Evolutionary conservation across 2,888 invertebrate genomes (phyloP).

Genomic region (Piscicola geometra): DNA sequence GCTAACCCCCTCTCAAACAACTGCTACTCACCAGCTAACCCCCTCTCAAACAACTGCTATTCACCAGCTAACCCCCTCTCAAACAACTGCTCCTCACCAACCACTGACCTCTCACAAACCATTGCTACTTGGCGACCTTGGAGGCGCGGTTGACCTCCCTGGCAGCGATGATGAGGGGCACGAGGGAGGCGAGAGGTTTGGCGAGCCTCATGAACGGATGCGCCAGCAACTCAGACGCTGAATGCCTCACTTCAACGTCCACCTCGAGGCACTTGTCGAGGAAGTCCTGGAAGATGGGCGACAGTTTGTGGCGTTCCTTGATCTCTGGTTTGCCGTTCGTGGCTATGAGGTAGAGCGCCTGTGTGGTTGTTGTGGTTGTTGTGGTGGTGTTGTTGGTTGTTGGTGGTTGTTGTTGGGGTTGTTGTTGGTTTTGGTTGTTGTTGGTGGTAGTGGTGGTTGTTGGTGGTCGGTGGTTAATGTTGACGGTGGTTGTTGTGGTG

Average conservation of each 20-base stretch:
- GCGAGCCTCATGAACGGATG: conserved; percentile 95
- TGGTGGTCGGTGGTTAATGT: no score
- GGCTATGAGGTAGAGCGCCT: conserved; percentile 93
- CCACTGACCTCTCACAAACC: not conserved
- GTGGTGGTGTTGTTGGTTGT: no score
- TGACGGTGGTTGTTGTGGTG: no score
- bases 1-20: not conserved
- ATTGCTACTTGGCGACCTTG: conserved; percentile 23
- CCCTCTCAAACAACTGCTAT: not conserved
- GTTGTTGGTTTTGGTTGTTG: no score
- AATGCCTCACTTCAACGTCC: conserved; percentile 59
- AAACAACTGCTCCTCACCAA: not conserved
- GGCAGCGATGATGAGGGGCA: conserved; percentile 73
- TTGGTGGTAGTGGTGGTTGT: no score
- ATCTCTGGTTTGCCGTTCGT: conserved; percentile 99
- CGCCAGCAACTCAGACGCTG: conserved; percentile 61
- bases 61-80: not conserved
- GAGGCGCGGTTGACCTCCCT: conserved; percentile 49
- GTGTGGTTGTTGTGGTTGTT: conserved; percentile 34
- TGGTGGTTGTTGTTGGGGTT: no score
- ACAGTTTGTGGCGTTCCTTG: conserved; percentile 91
- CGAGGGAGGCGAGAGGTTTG: conserved; percentile 88
- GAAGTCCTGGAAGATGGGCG: conserved; percentile 88
- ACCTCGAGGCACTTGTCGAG: conserved; percentile 62
- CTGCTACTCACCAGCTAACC: not conserved